Conservation (phyloP, 2,888 invertebrate species). For the Agrypnus murinus region DNA sequence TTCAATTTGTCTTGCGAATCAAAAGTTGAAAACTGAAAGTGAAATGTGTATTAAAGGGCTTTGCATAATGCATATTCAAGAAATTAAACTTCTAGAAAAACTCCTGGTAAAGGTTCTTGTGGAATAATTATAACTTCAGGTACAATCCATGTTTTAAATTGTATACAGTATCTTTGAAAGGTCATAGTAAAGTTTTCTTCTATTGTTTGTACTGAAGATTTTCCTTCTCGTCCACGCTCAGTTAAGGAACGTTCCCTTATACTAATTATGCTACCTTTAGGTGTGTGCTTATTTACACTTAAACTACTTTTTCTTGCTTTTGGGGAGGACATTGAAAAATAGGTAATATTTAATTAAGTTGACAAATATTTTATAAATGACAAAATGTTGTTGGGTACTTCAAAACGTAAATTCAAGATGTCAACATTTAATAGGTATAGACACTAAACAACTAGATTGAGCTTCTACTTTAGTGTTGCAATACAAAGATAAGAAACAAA, state of each 20-base stretch:
- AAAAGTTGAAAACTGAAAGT: too few relatives aligned
- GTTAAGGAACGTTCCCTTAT: constrained; percentile 18
- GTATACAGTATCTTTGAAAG: constrained; percentile 31
- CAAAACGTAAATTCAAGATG: too few relatives aligned
- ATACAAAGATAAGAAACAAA: too few relatives aligned
- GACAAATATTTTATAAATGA: too few relatives aligned
- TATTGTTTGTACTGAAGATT: not conserved
- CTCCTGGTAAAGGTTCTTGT: constrained; percentile 30
- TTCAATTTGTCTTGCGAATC: too few relatives aligned
- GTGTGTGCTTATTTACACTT: not conserved
- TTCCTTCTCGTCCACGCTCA: not conserved
- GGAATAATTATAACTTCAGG: constrained; percentile 24
- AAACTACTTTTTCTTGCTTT: constrained; percentile 31
- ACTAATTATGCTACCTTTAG: not conserved
- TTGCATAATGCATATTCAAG: too few relatives aligned
- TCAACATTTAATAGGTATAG: too few relatives aligned
- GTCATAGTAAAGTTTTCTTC: constrained; percentile 23
- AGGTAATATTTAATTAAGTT: too few relatives aligned
- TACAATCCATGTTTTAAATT: constrained; percentile 35
- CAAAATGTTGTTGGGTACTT: too few relatives aligned
- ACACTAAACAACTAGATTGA: too few relatives aligned
- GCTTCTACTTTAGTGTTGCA: too few relatives aligned
- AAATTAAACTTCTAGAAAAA: constrained; percentile 23
- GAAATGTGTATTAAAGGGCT: too few relatives aligned
- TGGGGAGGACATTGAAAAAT: not conserved